Conservation (phyloP, 2,113 vertebrate genomes). For the Tyrannus savana region DNA sequence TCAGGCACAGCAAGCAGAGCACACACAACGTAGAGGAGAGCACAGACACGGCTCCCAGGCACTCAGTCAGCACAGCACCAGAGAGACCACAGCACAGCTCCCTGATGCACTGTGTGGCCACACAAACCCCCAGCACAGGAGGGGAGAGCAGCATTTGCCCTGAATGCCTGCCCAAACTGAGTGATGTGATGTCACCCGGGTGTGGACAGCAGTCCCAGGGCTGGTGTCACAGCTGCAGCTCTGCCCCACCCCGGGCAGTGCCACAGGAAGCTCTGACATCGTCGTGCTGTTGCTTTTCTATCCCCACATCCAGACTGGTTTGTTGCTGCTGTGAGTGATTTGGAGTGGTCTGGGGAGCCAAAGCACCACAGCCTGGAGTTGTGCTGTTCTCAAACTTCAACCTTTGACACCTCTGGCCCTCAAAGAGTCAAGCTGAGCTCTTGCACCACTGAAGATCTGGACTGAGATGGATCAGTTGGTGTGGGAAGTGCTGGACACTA, state of each 20-base stretch:
- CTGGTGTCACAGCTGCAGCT: neutral
- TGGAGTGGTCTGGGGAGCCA: neutral
- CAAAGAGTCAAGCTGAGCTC: neutral
- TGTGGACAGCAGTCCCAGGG: fast-evolving
- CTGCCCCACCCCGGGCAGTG: neutral
- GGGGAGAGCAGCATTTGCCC: neutral
- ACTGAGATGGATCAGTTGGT: neutral
- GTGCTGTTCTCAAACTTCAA: neutral
- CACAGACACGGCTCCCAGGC: neutral
- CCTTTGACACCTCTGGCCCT: neutral
- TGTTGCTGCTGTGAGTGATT: neutral
- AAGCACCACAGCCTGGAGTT: neutral
- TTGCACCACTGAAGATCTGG: neutral
- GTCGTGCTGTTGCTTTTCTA: fast-evolving
- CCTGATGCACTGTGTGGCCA: fast-evolving
- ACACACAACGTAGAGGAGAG: neutral
- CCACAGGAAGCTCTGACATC: neutral
- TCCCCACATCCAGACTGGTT: neutral
- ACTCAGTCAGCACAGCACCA: fast-evolving
- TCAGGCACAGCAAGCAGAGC: neutral
- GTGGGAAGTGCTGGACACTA: conserved; percentile 7
- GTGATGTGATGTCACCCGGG: fast-evolving
- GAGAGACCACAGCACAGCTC: neutral
- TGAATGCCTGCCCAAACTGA: neutral
- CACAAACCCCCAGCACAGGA: fast-evolving